Evolutionary conservation across 2,888 invertebrate genomes (phyloP).

Genomic region (Xanthorhoe designata): DNA sequence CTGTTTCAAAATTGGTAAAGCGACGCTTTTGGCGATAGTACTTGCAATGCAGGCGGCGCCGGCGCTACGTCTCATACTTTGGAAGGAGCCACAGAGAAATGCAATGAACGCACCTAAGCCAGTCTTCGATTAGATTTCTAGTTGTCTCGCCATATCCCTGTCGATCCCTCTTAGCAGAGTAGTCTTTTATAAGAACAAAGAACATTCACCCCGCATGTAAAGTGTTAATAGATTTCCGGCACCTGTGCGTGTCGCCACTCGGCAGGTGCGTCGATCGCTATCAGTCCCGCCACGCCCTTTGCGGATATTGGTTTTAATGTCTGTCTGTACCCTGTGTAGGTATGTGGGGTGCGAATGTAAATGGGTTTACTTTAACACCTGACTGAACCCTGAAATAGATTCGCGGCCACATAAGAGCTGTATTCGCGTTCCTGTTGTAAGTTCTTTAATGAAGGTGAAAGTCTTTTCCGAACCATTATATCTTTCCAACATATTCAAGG

Average conservation of each 20-base stretch:
- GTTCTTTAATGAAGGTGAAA: background rate
- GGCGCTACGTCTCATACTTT: no score
- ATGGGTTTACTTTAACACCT: slow-evolving; percentile 15
- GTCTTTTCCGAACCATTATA: no score
- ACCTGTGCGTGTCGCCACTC: slow-evolving; percentile 30
- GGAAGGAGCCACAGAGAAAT: no score
- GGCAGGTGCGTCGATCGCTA: slow-evolving; percentile 50
- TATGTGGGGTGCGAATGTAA: slow-evolving; percentile 20
- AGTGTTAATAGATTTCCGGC: slow-evolving; percentile 54
- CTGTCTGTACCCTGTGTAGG: slow-evolving; percentile 18
- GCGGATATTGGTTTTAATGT: slow-evolving; percentile 54
- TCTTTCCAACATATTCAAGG: no score
- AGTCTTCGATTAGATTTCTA: background rate
- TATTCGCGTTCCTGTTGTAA: background rate
- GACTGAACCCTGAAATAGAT: slow-evolving; percentile 20
- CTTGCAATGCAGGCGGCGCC: no score
- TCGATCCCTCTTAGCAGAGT: background rate
- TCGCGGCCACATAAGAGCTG: slow-evolving; percentile 49
- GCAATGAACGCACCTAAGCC: background rate
- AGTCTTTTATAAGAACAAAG: slow-evolving; percentile 14
- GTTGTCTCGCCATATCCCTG: background rate
- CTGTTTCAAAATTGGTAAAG: no score
- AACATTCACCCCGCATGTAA: slow-evolving; percentile 38
- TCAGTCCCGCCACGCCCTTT: slow-evolving; percentile 54
- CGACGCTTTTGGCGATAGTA: no score